phyloP scores from a whole-genome alignment of 2,888 invertebrate genomes.

The Amitus sp. region DNA sequence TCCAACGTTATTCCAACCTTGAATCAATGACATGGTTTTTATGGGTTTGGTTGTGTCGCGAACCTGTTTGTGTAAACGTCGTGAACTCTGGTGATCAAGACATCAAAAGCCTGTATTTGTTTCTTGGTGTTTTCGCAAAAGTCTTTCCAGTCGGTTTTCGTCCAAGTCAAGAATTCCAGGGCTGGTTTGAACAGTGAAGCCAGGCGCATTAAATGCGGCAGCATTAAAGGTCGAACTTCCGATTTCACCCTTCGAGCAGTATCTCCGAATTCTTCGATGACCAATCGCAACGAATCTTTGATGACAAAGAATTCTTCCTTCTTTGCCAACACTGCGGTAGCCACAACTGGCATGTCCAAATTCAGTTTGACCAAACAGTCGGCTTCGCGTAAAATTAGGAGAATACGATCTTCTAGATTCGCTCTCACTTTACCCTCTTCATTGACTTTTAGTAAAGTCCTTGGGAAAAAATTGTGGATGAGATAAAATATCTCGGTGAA shows the following conservation, averaged over 20 bases:
- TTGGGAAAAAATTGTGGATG: constrained; percentile 45
- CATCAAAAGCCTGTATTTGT: constrained; percentile 84
- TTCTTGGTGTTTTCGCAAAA: constrained; percentile 81
- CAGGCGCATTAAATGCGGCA: constrained; percentile 87
- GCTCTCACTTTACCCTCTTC: constrained; percentile 76
- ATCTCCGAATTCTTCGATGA: constrained; percentile 79
- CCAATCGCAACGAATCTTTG: constrained; percentile 81
- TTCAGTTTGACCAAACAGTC: constrained; percentile 86
- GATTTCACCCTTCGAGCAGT: constrained; percentile 81
- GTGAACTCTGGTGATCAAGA: constrained; percentile 80
- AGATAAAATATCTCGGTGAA: too few species aligned
- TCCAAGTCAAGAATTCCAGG: constrained; percentile 85
- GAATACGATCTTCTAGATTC: constrained; percentile 81
- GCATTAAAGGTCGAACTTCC: constrained; percentile 89
- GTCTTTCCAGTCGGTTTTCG: constrained; percentile 81
- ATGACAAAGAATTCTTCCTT: constrained; percentile 80
- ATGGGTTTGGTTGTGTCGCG: too few species aligned
- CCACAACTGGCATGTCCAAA: constrained; percentile 83
- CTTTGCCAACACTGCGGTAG: constrained; percentile 80
- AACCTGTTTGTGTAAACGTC: constrained; percentile 86
- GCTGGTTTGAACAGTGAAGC: constrained; percentile 87
- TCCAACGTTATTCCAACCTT: too few species aligned
- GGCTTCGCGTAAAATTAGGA: constrained; percentile 82
- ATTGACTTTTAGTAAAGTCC: constrained; percentile 73
- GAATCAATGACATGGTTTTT: too few species aligned